Conservation (phyloP, 2,113 vertebrate genomes). For the Dicentrarchus labrax region DNA sequence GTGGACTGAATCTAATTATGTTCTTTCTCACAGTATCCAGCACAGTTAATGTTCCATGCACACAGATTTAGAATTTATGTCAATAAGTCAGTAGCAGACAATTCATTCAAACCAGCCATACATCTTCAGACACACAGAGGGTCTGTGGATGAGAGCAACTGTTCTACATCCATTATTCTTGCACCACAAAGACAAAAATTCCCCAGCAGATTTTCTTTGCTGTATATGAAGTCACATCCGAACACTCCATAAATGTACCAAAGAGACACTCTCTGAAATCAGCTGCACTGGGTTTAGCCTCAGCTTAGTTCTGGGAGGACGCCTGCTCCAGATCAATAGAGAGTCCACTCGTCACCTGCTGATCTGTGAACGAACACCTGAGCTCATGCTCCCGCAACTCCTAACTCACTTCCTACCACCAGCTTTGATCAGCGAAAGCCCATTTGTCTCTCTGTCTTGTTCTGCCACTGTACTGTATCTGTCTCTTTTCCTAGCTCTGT, state of each 20-base stretch:
- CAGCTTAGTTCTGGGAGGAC: slow-evolving; percentile 45
- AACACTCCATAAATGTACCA: slow-evolving; percentile 44
- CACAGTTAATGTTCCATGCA: slow-evolving; percentile 52
- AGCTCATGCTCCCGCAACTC: slow-evolving; percentile 58
- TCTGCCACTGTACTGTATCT: background rate
- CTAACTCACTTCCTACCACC: slow-evolving; percentile 52
- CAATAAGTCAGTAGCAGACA: slow-evolving; percentile 42
- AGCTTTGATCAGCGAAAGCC: slow-evolving; percentile 39
- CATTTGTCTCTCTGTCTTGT: slow-evolving; percentile 20
- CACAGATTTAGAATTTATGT: slow-evolving; percentile 61
- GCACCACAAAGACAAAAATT: slow-evolving; percentile 12
- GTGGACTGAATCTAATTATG: slow-evolving; percentile 33
- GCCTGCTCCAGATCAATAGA: slow-evolving; percentile 53
- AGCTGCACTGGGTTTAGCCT: slow-evolving; percentile 41
- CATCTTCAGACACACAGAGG: slow-evolving; percentile 10
- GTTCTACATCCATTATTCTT: slow-evolving; percentile 13
- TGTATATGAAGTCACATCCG: slow-evolving; percentile 34
- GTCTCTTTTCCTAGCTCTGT: background rate
- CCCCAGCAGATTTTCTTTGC: slow-evolving; percentile 5
- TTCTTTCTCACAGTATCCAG: slow-evolving; percentile 13
- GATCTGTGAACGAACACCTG: slow-evolving; percentile 62
- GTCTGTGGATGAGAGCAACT: background rate
- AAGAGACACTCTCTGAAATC: slow-evolving; percentile 28
- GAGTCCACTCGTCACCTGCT: slow-evolving; percentile 60
- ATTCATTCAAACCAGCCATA: slow-evolving; percentile 34